A percentile compares a stretch with the other conserved stretches of the same genome.
Evolutionary conservation across 2,888 invertebrate species (phyloP).

Genomic region (Helobdella robusta): DNA sequence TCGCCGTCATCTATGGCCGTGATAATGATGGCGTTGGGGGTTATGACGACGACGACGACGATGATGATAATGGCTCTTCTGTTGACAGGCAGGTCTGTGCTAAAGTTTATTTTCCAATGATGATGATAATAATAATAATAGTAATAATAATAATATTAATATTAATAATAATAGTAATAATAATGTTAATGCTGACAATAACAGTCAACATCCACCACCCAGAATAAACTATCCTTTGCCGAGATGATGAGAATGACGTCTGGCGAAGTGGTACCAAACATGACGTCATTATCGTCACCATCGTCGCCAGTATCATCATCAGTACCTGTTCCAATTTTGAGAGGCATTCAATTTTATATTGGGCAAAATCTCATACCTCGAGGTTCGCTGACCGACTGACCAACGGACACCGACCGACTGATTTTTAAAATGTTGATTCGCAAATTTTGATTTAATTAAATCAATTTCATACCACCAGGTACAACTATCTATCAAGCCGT

Average conservation of each 20-base stretch:
- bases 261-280: no score
- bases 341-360: background rate
- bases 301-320: background rate
- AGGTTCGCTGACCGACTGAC: background rate
- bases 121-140: no score
- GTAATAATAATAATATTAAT: no score
- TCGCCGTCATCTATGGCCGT: background rate
- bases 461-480: no score
- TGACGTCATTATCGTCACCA: background rate
- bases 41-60: background rate
- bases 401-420: no score
- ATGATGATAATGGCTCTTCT: background rate
- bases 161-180: background rate
- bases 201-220: background rate
- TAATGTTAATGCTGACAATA: background rate
- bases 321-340: background rate
- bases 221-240: background rate
- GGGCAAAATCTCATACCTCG: constrained; percentile 1
- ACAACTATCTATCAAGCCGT: no score
- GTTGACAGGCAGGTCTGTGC: background rate
- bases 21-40: background rate
- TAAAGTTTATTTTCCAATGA: no score
- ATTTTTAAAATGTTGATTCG: no score
- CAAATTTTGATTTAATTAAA: no score
- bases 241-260: no score